Percentiles rank a stretch among this genome's conserved stretches.
phyloP scores from a whole-genome alignment of 2,888 invertebrate genomes.

The Catocala fraxini region DNA sequence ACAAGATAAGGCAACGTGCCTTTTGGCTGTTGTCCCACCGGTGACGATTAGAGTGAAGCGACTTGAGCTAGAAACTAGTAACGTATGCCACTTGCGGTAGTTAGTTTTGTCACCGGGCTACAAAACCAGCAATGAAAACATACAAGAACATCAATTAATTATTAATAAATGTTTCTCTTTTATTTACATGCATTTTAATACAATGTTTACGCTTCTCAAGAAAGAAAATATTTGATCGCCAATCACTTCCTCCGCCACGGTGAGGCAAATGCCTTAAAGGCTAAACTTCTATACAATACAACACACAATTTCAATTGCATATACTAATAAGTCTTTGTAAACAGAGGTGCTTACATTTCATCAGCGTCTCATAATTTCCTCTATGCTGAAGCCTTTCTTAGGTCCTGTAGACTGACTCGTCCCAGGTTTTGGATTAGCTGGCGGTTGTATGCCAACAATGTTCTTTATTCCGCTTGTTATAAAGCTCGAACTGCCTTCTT shows the following conservation, averaged over 20 bases:
- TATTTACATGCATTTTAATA: too few relatives aligned
- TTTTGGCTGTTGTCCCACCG: neutral
- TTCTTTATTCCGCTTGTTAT: conserved; percentile 84
- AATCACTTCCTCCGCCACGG: too few relatives aligned
- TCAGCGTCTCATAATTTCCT: conserved; percentile 96
- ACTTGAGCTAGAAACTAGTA: too few relatives aligned
- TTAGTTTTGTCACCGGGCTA: too few relatives aligned
- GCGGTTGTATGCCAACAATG: conserved; percentile 84
- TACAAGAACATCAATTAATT: too few relatives aligned
- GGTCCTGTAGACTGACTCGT: conserved; percentile 89
- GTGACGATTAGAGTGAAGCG: too few relatives aligned
- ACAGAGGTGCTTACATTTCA: conserved; percentile 34
- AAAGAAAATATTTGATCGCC: too few relatives aligned
- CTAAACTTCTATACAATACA: conserved; percentile 35
- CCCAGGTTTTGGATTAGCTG: conserved; percentile 81
- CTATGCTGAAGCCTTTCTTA: conserved; percentile 96
- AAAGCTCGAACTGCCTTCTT: conserved; percentile 70
- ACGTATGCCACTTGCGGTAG: too few relatives aligned
- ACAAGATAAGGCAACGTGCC: conserved; percentile 38
- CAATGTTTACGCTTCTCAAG: too few relatives aligned
- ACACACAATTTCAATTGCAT: conserved; percentile 38
- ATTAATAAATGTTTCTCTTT: too few relatives aligned
- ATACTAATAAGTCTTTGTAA: conserved; percentile 24
- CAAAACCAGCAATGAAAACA: too few relatives aligned
- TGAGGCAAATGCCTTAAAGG: conserved; percentile 5